phyloP scores from a whole-genome alignment of 2,888 invertebrate genomes.

The Nomada hirtipes region DNA sequence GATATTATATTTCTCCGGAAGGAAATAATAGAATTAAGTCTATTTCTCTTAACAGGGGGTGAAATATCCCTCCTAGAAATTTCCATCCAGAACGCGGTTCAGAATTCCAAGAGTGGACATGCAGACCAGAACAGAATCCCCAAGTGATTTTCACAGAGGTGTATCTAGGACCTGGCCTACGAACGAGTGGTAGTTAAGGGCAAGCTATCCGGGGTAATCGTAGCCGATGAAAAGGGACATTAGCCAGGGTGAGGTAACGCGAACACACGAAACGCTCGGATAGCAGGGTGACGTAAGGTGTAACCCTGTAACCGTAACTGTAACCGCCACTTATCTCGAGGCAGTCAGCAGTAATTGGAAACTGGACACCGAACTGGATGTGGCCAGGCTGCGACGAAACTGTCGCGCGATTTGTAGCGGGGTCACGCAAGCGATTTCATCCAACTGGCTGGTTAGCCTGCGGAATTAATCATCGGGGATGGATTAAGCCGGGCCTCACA shows the following conservation, averaged over 20 bases:
- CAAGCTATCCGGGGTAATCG: conserved; percentile 77
- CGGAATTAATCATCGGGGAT: conserved; percentile 54
- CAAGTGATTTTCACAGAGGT: too few relatives aligned
- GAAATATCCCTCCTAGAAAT: too few relatives aligned
- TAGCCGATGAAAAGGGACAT: conserved; percentile 68
- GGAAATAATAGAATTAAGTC: too few relatives aligned
- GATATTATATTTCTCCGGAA: not conserved
- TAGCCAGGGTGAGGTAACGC: conserved; percentile 65
- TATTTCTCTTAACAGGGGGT: too few relatives aligned
- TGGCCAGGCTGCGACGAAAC: conserved; percentile 45
- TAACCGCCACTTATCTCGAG: conserved; percentile 78
- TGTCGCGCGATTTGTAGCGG: conserved; percentile 62
- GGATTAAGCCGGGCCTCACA: conserved; percentile 45
- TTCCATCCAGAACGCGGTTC: too few relatives aligned
- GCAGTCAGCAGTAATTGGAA: conserved; percentile 75
- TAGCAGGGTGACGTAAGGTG: conserved; percentile 69
- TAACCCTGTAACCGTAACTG: conserved; percentile 76
- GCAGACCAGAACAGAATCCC: not conserved
- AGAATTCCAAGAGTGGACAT: not conserved
- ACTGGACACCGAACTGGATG: conserved; percentile 65
- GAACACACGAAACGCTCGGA: conserved; percentile 57
- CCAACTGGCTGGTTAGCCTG: conserved; percentile 42
- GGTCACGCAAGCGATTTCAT: conserved; percentile 48
- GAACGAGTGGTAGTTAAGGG: conserved; percentile 67
- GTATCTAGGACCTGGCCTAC: not conserved